Base-by-base conservation (phyloP, 2,113 vertebrate species). In the Odontesthes bonariensis region DNA sequence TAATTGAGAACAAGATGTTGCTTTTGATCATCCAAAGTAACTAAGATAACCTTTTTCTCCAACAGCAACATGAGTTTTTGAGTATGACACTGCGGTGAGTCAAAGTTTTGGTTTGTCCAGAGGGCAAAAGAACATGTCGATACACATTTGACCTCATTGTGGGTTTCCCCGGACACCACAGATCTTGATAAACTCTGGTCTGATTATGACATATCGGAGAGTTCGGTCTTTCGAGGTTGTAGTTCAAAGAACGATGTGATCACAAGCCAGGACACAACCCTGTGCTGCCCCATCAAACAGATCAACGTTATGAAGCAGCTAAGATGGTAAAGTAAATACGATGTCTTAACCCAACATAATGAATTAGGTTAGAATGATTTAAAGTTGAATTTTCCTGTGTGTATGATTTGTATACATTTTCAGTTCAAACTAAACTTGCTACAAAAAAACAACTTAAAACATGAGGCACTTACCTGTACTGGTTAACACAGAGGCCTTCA, bases 401-500 rank as follows among this genome's bases (percentile, higher is more conserved):
- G 6, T 38, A 10, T 38, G 35, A 38, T 10, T 27, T 27, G 27
- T 27, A 27, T 27, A 3, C 27, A 27, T 27, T 27, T 27, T 27
- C 27, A 27, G 1, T 27, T 27, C 27, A 27, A 27, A 27, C 32
- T 64, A n/a, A n/a, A 35, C 22, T 65, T 52, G 27, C 27, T 52
- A 8, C 7, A 51, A 4, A 54, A 6, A 5, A 27, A 55, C 10
- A 54, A 53, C 51, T 17, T 54, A 14, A 47, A 56, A 56, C 19
- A 23, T 6, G 16, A 64, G 6, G 20, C 57, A 4, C 8, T 77
- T 73, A 95, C 94, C 94, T 72, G 94, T 42, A 10, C 51, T 75
- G 53, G 94, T 95, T 78, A 95, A 75, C 20, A 95, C 94, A 0
- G 94, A 94, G 6, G 91, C 94, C 62, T 93, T 94, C 65, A 94